Percentiles rank a stretch among this genome's conserved stretches.
Conservation (phyloP, 2,113 vertebrate species). For the Struthio camelus region DNA sequence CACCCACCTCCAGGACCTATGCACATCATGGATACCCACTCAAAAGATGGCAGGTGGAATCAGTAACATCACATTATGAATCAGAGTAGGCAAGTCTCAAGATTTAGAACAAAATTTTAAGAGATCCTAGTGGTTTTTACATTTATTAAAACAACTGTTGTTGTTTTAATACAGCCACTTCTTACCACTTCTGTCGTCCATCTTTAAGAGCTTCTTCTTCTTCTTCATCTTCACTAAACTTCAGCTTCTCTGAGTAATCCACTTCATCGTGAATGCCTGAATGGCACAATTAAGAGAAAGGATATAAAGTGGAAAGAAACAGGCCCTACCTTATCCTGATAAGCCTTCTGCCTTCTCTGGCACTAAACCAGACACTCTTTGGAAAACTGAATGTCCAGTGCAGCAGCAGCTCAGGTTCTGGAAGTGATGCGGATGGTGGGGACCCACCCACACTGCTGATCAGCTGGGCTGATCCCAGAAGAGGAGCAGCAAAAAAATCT, state of each 20-base stretch:
- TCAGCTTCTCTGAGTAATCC: constrained; percentile 96
- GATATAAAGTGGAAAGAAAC: not conserved
- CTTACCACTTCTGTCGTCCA: constrained; percentile 89
- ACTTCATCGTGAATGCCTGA: constrained; percentile 96
- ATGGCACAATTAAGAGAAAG: not conserved
- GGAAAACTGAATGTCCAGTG: not conserved
- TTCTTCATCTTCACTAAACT: constrained; percentile 97
- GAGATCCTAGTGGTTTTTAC: not conserved
- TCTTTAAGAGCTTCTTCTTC: constrained; percentile 90
- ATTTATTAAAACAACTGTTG: not conserved
- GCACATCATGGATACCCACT: not conserved
- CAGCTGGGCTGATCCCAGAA: not conserved
- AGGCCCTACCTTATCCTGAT: not conserved
- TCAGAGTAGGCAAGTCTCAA: not conserved
- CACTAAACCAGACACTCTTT: not conserved
- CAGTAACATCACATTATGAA: not conserved
- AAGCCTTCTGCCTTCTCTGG: not conserved
- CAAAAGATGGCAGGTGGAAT: not conserved
- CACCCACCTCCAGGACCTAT: not conserved
- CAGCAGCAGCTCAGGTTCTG: not conserved
- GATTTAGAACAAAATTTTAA: not conserved
- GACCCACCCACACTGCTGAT: not conserved
- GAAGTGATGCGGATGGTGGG: fast-evolving
- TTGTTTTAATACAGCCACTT: not conserved
- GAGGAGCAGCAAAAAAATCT: not conserved